Evolutionary conservation across 1,140 invertebrate species (phyloP), one percentile per base, ranked within the genome.

Genomic region (Drosophila prosaltans): DNA sequence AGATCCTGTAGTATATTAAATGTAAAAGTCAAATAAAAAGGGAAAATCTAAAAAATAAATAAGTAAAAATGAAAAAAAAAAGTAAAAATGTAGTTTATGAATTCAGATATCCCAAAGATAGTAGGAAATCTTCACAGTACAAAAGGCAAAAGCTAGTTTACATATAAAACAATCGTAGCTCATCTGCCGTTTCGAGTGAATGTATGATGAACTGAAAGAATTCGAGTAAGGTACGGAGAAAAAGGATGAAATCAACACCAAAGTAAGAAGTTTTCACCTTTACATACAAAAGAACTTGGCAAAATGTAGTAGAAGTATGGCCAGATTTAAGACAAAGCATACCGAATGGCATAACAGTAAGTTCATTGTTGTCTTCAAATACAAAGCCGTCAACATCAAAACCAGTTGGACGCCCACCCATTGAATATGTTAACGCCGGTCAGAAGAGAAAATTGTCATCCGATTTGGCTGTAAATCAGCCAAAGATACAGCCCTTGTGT

Each of bases 81-180:
- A n/a, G n/a, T n/a, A n/a, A n/a, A n/a, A n/a, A n/a, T n/a, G n/a
- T n/a, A n/a, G n/a, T n/a, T n/a, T n/a, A n/a, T n/a, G n/a, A n/a
- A n/a, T n/a, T n/a, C n/a, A n/a, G n/a, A n/a, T n/a, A n/a, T n/a
- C n/a, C n/a, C n/a, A n/a, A n/a, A n/a, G n/a, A n/a, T n/a, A n/a
- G n/a, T n/a, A n/a, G n/a, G n/a, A n/a, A n/a, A n/a, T n/a, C n/a
- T n/a, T n/a, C n/a, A n/a, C n/a, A n/a, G n/a, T n/a, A n/a, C n/a
- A n/a, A n/a, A n/a, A n/a, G n/a, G n/a, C n/a, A n/a, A n/a, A n/a
- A n/a, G n/a, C n/a, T n/a, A n/a, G n/a, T n/a, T 8, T 58, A 66
- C 65, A 57, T 58, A 43, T 5, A 66, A 70, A 65, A 48, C 16
- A 65, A 64, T 70, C 60, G 60, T 45, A 69, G 39, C 68, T 45